phyloP scores from a whole-genome alignment of 2,797 vertebrate genomes.

The Falco columbarius region DNA sequence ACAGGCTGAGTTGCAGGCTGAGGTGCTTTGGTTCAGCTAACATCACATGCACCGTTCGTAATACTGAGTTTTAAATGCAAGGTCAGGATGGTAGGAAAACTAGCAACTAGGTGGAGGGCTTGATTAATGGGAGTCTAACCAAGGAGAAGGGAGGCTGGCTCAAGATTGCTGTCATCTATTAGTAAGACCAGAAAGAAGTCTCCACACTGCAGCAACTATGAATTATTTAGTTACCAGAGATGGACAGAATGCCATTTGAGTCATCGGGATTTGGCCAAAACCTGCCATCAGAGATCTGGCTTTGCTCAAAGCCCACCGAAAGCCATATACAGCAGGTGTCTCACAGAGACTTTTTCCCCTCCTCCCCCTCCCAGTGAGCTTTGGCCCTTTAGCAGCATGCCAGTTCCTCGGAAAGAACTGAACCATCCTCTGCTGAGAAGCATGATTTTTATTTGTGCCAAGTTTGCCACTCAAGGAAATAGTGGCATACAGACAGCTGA shows the following conservation, averaged over 20 bases:
- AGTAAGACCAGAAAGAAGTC: neutral
- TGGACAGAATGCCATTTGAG: neutral
- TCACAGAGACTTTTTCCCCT: neutral
- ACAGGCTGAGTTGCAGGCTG: neutral
- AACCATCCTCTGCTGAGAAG: neutral
- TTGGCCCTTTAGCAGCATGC: neutral
- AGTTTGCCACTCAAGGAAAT: neutral
- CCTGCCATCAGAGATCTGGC: neutral
- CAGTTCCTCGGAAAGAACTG: neutral
- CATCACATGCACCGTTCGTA: fast-evolving
- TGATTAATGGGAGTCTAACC: neutral
- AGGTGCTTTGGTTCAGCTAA: neutral
- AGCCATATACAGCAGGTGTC: neutral
- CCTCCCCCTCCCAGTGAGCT: neutral
- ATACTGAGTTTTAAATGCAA: neutral
- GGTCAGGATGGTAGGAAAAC: neutral
- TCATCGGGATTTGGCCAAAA: neutral
- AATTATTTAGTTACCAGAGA: constrained; percentile 23
- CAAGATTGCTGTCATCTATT: neutral
- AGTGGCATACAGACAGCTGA: neutral
- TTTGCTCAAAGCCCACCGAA: neutral
- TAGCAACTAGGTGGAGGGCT: neutral
- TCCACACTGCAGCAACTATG: neutral
- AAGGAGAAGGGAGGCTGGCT: neutral
- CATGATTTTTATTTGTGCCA: neutral